phyloP scores from a whole-genome alignment of 1,140 invertebrate species.

The Cheumatopsyche charites region DNA sequence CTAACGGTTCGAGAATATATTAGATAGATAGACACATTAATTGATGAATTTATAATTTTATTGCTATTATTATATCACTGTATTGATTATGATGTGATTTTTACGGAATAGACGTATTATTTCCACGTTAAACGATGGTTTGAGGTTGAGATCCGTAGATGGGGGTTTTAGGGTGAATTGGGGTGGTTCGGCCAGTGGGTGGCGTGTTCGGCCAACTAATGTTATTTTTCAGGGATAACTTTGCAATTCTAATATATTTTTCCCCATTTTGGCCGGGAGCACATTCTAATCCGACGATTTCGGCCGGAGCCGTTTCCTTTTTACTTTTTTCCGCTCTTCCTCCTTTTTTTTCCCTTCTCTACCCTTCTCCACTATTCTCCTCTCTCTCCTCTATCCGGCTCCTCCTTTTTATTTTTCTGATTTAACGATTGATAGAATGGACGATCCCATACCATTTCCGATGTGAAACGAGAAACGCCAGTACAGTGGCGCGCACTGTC shows the following conservation, averaged over 20 bases:
- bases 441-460: constrained; percentile 44
- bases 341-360: constrained; percentile 29
- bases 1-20: no score
- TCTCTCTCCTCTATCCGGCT: constrained; percentile 2
- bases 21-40: no score
- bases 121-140: no score
- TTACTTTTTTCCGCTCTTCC: constrained; percentile 14
- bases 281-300: constrained; percentile 44
- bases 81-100: no score
- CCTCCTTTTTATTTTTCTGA: constrained; percentile 44
- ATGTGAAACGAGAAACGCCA: constrained; percentile 37
- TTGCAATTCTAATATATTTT: constrained; percentile 42
- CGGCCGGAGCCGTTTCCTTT: constrained; percentile 28
- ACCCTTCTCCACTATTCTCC: neutral
- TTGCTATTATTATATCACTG: no score
- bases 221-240: constrained; percentile 36
- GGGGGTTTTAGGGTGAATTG: no score
- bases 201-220: constrained; percentile 10
- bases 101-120: no score
- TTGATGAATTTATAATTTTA: no score
- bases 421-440: constrained; percentile 49
- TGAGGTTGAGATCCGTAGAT: no score
- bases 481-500: constrained; percentile 35
- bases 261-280: constrained; percentile 3
- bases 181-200: no score